phyloP scores from a whole-genome alignment of 1,140 invertebrate genomes.

The Apis florea region DNA sequence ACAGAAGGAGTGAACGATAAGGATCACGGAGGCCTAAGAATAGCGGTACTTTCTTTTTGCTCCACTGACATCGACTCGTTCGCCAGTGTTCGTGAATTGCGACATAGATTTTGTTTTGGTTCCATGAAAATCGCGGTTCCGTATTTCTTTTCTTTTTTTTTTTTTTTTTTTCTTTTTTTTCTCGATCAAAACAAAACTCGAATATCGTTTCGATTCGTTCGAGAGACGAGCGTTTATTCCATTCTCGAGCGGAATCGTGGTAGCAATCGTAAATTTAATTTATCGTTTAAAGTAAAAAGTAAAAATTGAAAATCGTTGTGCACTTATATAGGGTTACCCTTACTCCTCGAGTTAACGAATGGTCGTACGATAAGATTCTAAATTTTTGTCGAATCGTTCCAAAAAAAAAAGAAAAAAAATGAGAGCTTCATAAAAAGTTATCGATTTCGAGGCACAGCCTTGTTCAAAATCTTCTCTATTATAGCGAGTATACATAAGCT shows the following conservation, averaged over 20 bases:
- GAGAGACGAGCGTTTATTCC: too few species aligned
- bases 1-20: slow-evolving; percentile 56
- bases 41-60: slow-evolving; percentile 70
- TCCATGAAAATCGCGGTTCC: neutral
- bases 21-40: slow-evolving; percentile 54
- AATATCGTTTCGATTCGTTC: too few species aligned
- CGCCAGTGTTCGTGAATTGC: slow-evolving; percentile 24
- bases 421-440: slow-evolving; percentile 40
- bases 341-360: slow-evolving; percentile 12
- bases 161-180: too few species aligned
- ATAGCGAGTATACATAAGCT: too few species aligned
- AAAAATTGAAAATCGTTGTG: too few species aligned
- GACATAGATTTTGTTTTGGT: slow-evolving; percentile 43
- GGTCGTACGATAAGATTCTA: slow-evolving; percentile 10
- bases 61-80: slow-evolving; percentile 27
- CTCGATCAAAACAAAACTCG: slow-evolving; percentile 10
- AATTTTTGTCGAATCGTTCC: slow-evolving; percentile 12
- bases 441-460: slow-evolving; percentile 32
- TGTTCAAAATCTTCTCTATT: slow-evolving; percentile 36
- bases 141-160: too few species aligned
- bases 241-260: too few species aligned
- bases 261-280: too few species aligned
- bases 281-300: too few species aligned
- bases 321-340: too few species aligned
- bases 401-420: slow-evolving; percentile 26